Evolutionary conservation across 2,888 invertebrate species (phyloP), one percentile per base, ranked within the genome.

Genomic region (Acleris literana): DNA sequence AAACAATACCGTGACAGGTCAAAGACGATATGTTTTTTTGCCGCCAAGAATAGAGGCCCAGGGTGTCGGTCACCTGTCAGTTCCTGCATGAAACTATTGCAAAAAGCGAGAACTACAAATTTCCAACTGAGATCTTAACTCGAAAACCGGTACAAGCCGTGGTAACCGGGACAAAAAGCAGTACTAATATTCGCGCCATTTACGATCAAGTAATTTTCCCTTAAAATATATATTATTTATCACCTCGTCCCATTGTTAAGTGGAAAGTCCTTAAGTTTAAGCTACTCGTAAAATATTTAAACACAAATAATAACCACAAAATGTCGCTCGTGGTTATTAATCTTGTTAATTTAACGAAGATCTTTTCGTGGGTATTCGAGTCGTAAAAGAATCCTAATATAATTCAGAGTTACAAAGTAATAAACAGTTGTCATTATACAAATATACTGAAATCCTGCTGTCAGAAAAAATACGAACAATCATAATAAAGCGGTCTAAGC

Each of bases 401-500:
- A 9, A 46, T 46, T 49, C 11, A 17, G 20, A 20, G 18, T 13
- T 39, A 39, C 13, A 20, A 7, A 53, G n/a, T 20, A 39, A 39
- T 17, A 22, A 5, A 43, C 20, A 7, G 22, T 20, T 17, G 44
- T 29, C 22, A 51, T 43, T 43, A 43, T 25, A 44, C 60, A 46
- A 61, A 60, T 29, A 43, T 43, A 44, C 49, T 33, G 16, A 39
- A 17, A 44, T 44, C 22, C 53, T 11, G 20, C 33, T 64, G 48
- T 59, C 48, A 59, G 59, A 54, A 68, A 68, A 63, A 68, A 68
- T 49, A 43, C 39, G 25, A n/a, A 29, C 57, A 68, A 63, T 63
- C 20, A 63, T 63, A 67, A 67, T 64, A 68, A 65, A 66, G 61
- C 56, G 22, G 16, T 29, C 46, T 54, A 65, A 64, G 65, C 63